phyloP scores from a whole-genome alignment of 1,140 invertebrate species.

The Mizuhopecten yessoensis region DNA sequence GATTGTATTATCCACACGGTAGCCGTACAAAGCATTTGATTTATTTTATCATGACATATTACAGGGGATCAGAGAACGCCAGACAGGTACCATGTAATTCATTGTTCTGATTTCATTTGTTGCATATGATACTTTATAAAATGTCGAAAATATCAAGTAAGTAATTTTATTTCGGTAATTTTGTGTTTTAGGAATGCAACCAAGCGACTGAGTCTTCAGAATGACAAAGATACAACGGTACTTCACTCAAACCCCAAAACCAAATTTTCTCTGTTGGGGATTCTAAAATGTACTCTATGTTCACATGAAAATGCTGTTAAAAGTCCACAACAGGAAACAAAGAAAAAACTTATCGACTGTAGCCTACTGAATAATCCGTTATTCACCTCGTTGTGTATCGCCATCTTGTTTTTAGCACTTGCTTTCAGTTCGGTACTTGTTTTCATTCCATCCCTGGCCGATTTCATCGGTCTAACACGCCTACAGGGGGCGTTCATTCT shows the following conservation, averaged over 20 bases:
- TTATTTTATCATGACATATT: no score
- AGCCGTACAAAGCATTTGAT: no score
- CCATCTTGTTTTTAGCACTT: conserved; percentile 55
- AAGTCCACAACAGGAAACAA: not conserved
- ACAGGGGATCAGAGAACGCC: no score
- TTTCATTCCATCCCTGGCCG: conserved; percentile 87
- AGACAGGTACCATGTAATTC: no score
- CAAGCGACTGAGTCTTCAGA: not conserved
- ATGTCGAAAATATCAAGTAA: no score
- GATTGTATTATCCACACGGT: no score
- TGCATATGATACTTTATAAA: no score
- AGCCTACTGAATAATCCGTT: conserved; percentile 49
- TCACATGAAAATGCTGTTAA: not conserved
- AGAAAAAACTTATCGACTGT: conserved; percentile 48
- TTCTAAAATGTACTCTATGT: not conserved
- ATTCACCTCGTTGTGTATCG: conserved; percentile 58
- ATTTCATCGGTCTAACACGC: conserved; percentile 68
- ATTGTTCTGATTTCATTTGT: no score
- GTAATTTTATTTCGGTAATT: no score
- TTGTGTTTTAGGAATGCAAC: not conserved
- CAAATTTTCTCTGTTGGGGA: not conserved
- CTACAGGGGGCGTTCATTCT: conserved; percentile 88
- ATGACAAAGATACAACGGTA: no score
- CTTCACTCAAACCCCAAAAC: not conserved
- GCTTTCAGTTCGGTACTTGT: conserved; percentile 96